phyloP scores from a whole-genome alignment of 1,140 invertebrate genomes.

The Drosophila orosa region DNA sequence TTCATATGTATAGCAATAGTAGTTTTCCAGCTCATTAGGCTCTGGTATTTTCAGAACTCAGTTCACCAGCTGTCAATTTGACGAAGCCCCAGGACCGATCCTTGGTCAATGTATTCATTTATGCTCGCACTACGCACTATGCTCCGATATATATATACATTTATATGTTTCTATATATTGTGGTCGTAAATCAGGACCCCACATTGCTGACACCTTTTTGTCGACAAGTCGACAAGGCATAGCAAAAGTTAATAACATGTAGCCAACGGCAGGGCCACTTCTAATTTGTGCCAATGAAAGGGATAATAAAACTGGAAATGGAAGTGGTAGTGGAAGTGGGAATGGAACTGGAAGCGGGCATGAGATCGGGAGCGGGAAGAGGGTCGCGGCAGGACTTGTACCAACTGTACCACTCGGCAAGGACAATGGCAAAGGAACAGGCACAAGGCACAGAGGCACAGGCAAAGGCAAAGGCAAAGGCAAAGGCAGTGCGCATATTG shows the following conservation, averaged over 20 bases:
- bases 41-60: constrained; percentile 20
- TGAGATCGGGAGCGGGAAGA: constrained; percentile 4
- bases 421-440: constrained; percentile 40
- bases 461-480: constrained; percentile 23
- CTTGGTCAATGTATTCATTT: constrained; percentile 39
- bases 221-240: constrained; percentile 71
- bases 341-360: constrained; percentile 7
- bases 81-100: constrained; percentile 13
- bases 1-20: constrained; percentile 9
- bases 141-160: constrained; percentile 8
- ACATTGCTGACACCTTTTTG: constrained; percentile 50
- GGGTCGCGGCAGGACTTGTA: constrained; percentile 53
- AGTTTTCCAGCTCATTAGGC: constrained; percentile 57
- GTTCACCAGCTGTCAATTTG: constrained; percentile 60
- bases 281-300: constrained; percentile 62
- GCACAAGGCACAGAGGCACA: constrained; percentile 50
- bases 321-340: constrained; percentile 22
- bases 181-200: constrained; percentile 65
- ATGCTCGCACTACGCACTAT: constrained; percentile 4
- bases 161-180: constrained; percentile 16
- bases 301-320: constrained; percentile 46
- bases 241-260: constrained; percentile 75
- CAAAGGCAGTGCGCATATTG: constrained; percentile 70
- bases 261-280: constrained; percentile 41
- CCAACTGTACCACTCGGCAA: constrained; percentile 64